Conservation (phyloP, 2,113 vertebrate genomes). For the Oceanites oceanicus region DNA sequence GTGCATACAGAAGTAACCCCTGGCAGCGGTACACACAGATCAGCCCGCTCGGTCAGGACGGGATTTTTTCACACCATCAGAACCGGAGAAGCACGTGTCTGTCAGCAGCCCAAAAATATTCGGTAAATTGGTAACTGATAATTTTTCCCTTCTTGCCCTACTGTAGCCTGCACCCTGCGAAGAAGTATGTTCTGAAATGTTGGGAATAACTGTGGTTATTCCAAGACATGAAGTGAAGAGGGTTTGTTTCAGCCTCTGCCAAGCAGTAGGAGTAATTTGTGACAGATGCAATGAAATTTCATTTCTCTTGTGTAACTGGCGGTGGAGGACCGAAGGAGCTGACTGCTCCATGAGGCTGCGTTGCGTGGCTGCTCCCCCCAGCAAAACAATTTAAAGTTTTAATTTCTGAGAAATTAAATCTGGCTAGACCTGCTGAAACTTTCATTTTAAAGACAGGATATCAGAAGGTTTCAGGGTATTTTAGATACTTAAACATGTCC, state of each 20-base stretch:
- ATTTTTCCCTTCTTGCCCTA: background rate
- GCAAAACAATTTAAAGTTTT: background rate
- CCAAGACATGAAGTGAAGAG: background rate
- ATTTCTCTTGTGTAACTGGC: background rate
- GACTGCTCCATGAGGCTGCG: background rate
- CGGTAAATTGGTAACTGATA: background rate
- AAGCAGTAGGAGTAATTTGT: background rate
- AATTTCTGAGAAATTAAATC: background rate
- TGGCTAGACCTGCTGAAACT: background rate
- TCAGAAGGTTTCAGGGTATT: background rate
- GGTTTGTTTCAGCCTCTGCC: background rate
- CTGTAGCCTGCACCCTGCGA: background rate
- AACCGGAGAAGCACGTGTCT: background rate
- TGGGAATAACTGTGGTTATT: background rate
- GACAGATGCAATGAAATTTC: background rate
- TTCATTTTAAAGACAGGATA: background rate
- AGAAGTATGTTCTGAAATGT: background rate
- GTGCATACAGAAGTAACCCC: background rate
- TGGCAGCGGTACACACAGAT: background rate
- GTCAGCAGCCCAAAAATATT: background rate
- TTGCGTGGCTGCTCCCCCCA: background rate
- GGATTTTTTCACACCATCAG: background rate
- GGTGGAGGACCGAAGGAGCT: background rate
- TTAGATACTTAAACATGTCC: background rate
- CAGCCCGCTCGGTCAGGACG: background rate